A percentile compares a stretch with the other conserved stretches of the same genome.
Conservation (phyloP, 2,888 invertebrate genomes). For the Aleiodes testaceus region DNA sequence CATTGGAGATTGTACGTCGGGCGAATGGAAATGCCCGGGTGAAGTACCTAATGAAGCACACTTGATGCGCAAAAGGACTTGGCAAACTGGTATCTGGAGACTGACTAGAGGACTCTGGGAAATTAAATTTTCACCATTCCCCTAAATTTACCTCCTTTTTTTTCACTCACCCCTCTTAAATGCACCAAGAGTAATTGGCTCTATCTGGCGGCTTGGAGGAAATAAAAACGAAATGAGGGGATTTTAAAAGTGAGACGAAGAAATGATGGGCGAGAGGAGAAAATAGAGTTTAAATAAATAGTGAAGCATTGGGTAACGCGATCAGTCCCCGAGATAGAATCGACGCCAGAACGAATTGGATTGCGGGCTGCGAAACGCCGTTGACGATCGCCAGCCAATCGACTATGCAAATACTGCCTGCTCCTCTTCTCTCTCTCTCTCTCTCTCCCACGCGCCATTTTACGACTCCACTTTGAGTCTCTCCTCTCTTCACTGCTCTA, state of each 20-base stretch:
- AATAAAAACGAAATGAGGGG: neutral
- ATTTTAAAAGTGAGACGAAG: neutral
- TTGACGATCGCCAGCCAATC: constrained; percentile 57
- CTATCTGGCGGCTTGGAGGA: neutral
- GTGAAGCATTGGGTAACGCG: constrained; percentile 38
- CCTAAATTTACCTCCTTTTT: constrained; percentile 7
- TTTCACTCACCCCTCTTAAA: neutral
- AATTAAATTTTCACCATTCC: constrained; percentile 52
- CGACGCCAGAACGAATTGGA: constrained; percentile 58
- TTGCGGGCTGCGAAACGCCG: constrained; percentile 57
- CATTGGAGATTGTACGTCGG: neutral
- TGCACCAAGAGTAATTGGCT: neutral
- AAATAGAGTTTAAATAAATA: constrained; percentile 10
- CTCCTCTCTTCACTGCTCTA: neutral
- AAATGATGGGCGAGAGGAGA: neutral
- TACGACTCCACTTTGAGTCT: constrained; percentile 32
- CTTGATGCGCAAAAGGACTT: constrained; percentile 46
- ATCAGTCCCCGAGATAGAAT: constrained; percentile 60
- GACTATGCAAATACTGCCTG: constrained; percentile 62
- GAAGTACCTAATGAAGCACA: constrained; percentile 49
- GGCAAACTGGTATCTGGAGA: neutral
- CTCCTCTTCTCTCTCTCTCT: constrained; percentile 1
- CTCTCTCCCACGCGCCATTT: constrained; percentile 25
- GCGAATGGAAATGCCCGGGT: constrained; percentile 32
- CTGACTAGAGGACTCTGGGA: constrained; percentile 43